Conservation (phyloP, 2,888 invertebrate species). For the Aphidoletes aphidimyza region DNA sequence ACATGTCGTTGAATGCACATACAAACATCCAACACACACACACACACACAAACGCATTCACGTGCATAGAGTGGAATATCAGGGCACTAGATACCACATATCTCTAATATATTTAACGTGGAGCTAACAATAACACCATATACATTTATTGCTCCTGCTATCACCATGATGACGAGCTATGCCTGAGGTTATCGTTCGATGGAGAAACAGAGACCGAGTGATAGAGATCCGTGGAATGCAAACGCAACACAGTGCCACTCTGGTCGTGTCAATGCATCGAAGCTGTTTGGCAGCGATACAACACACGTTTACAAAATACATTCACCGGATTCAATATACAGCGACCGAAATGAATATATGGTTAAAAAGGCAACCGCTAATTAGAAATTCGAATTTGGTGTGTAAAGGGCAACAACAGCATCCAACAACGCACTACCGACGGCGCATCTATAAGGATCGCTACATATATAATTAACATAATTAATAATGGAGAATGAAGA, state of each 20-base stretch:
- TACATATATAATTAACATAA: slow-evolving; percentile 47
- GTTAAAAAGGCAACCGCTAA: slow-evolving; percentile 51
- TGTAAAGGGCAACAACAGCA: slow-evolving; percentile 21
- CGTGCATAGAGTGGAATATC: not conserved
- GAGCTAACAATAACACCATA: slow-evolving; percentile 12
- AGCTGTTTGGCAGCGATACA: slow-evolving; percentile 6
- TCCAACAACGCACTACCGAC: not conserved
- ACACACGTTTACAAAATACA: not conserved
- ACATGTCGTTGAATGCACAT: not conserved
- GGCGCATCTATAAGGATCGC: slow-evolving; percentile 9
- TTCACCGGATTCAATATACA: not conserved
- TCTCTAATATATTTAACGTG: slow-evolving; percentile 42
- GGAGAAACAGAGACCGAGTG: not conserved
- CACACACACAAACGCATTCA: no score
- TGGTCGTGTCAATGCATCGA: slow-evolving; percentile 24
- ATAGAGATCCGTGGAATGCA: not conserved
- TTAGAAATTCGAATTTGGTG: slow-evolving; percentile 39
- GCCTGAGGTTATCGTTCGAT: not conserved
- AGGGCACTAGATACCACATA: not conserved
- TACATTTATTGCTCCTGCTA: not conserved
- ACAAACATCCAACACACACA: not conserved
- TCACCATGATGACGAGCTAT: not conserved
- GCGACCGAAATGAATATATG: slow-evolving; percentile 33
- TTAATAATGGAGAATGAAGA: not conserved
- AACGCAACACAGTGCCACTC: slow-evolving; percentile 23